These are phyloP conservation scores for Gambelia wislizenii DNA, from an alignment of 2,797 vertebrate genomes.

Conservation along the genomic window DNA sequence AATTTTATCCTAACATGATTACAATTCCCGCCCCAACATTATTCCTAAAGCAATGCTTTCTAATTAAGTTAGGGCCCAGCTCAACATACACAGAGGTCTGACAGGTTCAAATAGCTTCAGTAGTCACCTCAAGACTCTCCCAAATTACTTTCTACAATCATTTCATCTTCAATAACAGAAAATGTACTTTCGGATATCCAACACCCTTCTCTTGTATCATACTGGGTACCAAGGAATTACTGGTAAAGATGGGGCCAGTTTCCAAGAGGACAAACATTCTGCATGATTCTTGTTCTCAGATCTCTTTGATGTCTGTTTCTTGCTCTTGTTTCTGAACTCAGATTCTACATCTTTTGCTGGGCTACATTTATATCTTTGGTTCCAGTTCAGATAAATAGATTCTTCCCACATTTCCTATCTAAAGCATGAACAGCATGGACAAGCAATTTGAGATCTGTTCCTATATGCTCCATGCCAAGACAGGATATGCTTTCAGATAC, in stretches of 20 bases:
- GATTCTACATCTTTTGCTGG: neutral
- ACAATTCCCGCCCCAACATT: neutral
- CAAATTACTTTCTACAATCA: conserved; percentile 6
- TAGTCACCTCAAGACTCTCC: neutral
- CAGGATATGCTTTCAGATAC: neutral
- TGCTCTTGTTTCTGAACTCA: conserved; percentile 10
- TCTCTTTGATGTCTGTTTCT: no score
- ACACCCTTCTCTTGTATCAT: fast-evolving
- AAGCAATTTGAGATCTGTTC: neutral
- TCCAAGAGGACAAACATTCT: neutral
- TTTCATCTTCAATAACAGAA: conserved; percentile 19
- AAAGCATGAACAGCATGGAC: neutral
- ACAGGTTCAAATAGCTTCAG: conserved; percentile 14
- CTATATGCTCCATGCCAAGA: neutral
- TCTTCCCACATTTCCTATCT: neutral
- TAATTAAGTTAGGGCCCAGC: fast-evolving
- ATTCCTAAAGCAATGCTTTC: neutral
- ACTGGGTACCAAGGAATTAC: neutral
- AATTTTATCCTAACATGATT: fast-evolving
- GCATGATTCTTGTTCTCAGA: neutral
- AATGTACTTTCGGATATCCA: neutral
- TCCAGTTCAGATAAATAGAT: neutral
- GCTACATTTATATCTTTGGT: neutral
- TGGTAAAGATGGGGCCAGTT: neutral
- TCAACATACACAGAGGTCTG: conserved; percentile 1